phyloP scores from a whole-genome alignment of 2,888 invertebrate genomes.

The Nysson spinosus region DNA sequence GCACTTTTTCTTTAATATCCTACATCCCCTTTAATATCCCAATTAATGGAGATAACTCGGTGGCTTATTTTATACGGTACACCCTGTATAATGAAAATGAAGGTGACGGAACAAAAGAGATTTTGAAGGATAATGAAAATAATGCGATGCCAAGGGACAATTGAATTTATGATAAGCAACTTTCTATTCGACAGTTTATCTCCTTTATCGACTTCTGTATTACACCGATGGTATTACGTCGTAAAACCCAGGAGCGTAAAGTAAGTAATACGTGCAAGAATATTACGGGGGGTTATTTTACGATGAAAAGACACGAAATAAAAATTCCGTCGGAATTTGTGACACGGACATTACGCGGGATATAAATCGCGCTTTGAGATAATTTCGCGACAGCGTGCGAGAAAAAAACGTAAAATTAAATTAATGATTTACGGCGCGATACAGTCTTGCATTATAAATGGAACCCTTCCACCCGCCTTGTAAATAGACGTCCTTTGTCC shows the following conservation, averaged over 20 bases:
- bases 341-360: no score
- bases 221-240: slow-evolving; percentile 17
- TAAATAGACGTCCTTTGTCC: no score
- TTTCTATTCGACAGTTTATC: not conserved
- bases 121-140: not conserved
- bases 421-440: not conserved
- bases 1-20: no score
- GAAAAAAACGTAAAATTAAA: not conserved
- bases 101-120: not conserved
- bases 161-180: not conserved
- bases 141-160: no score
- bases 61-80: no score
- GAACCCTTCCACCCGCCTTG: no score
- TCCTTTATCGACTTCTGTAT: not conserved
- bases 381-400: not conserved
- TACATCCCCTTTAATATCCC: no score
- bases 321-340: not conserved
- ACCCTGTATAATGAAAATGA: no score
- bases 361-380: not conserved
- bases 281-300: slow-evolving; percentile 17
- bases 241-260: slow-evolving; percentile 30
- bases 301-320: slow-evolving; percentile 9
- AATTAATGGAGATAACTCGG: no score
- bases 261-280: slow-evolving; percentile 21
- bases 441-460: no score